A percentile compares a stretch with the other conserved stretches of the same genome.
phyloP scores from a whole-genome alignment of 2,113 vertebrate species.

The Boleophthalmus pectinirostris region DNA sequence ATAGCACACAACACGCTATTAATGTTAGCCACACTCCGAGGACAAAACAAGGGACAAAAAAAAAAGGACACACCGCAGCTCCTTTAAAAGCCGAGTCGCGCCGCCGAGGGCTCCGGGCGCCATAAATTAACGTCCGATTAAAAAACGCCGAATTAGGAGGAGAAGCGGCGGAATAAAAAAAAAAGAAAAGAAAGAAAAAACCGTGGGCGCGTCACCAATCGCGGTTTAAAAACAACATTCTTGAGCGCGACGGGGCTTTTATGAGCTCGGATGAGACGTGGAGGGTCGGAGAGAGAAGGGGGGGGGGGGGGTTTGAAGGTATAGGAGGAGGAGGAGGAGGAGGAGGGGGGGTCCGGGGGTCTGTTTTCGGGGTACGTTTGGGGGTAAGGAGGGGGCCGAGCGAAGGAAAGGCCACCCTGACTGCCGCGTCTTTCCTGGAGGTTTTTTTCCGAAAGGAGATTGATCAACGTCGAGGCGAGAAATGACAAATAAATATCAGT shows the following conservation, averaged over 20 bases:
- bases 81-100: slow-evolving; percentile 63
- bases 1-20: slow-evolving; percentile 71
- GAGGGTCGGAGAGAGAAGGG: background rate
- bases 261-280: slow-evolving; percentile 38
- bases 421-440: slow-evolving; percentile 17
- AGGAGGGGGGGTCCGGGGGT: slow-evolving; percentile 27
- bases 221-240: slow-evolving; percentile 73
- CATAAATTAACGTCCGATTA: slow-evolving; percentile 76
- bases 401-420: slow-evolving; percentile 72
- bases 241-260: slow-evolving; percentile 66
- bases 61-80: slow-evolving; percentile 63
- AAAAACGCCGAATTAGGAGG: slow-evolving; percentile 75
- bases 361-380: slow-evolving; percentile 61
- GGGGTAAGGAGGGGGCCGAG: slow-evolving; percentile 44
- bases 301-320: background rate
- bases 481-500: background rate
- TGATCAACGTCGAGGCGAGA: background rate
- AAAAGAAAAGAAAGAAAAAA: slow-evolving; percentile 60
- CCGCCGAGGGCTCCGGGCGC: slow-evolving; percentile 49
- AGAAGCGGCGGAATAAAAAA: slow-evolving; percentile 74
- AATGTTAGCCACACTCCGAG: slow-evolving; percentile 74
- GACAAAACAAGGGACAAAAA: slow-evolving; percentile 75
- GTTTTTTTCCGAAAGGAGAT: background rate
- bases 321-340: no score
- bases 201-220: slow-evolving; percentile 72